phyloP scores from a whole-genome alignment of 2,888 invertebrate species.

The Odontocerum albicorne region DNA sequence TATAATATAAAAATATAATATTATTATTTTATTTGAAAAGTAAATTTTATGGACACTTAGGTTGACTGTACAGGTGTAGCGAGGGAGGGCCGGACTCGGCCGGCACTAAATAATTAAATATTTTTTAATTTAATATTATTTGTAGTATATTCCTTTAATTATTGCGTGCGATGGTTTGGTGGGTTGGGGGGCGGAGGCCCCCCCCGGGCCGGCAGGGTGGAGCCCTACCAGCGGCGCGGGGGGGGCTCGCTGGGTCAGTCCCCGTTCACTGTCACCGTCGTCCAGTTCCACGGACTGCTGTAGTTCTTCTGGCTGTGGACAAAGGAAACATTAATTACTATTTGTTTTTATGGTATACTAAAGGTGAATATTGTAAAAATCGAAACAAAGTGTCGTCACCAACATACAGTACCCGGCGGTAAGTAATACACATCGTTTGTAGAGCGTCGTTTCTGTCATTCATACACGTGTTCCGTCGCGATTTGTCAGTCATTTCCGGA shows the following conservation, averaged over 20 bases:
- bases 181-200: constrained; percentile 39
- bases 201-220: constrained; percentile 46
- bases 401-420: too few relatives aligned
- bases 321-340: constrained; percentile 23
- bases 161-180: constrained; percentile 10
- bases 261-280: constrained; percentile 64
- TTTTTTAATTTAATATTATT: constrained; percentile 20
- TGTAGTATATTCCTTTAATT: constrained; percentile 13
- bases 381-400: too few relatives aligned
- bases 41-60: constrained; percentile 23
- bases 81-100: constrained; percentile 14
- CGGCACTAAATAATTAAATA: constrained; percentile 22
- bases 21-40: background rate
- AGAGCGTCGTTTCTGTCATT: too few relatives aligned
- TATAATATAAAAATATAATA: background rate
- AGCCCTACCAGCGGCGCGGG: constrained; percentile 50
- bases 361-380: too few relatives aligned
- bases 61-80: constrained; percentile 27
- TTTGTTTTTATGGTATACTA: background rate
- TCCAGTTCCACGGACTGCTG: constrained; percentile 66
- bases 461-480: too few relatives aligned
- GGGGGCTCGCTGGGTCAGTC: constrained; percentile 61
- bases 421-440: too few relatives aligned
- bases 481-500: too few relatives aligned
- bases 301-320: constrained; percentile 62